Conservation (phyloP, 1,140 invertebrate species). For the Caenorhabditis inopinata region DNA sequence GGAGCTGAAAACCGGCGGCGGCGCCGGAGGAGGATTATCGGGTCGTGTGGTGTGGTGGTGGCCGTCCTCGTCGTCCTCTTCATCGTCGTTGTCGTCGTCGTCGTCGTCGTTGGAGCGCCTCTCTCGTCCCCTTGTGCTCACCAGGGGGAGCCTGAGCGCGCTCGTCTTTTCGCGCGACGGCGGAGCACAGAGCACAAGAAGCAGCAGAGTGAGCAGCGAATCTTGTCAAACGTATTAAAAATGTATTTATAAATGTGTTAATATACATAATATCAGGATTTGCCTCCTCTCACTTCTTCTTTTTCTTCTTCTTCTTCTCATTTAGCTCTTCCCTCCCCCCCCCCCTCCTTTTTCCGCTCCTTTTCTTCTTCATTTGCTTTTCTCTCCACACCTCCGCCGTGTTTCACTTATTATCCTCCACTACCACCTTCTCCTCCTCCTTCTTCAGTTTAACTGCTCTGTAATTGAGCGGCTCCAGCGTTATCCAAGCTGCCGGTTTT, state of each 20-base stretch:
- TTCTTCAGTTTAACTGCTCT: neutral
- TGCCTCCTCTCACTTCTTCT: neutral
- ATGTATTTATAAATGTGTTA: constrained; percentile 33
- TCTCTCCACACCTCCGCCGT: neutral
- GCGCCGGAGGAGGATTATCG: neutral
- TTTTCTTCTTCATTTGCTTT: neutral
- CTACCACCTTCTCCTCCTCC: neutral
- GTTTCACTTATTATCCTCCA: neutral
- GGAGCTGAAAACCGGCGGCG: neutral
- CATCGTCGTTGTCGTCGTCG: too few relatives aligned
- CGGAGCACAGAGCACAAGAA: neutral
- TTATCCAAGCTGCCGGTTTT: neutral
- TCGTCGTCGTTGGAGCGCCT: too few relatives aligned
- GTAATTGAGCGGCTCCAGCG: too few relatives aligned
- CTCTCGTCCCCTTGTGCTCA: neutral
- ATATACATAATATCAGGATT: constrained; percentile 31
- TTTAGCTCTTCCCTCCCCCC: neutral
- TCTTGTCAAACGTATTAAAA: constrained; percentile 34
- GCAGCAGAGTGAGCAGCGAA: neutral
- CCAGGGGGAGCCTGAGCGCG: neutral
- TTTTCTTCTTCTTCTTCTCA: neutral
- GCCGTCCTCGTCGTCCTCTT: too few relatives aligned
- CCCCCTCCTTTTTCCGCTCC: neutral
- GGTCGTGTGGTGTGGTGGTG: neutral
- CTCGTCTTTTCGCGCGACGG: neutral